A percentile compares a stretch with the other conserved stretches of the same genome.
Conservation (phyloP, 2,888 invertebrate genomes). For the Tenthredo mesomela region DNA sequence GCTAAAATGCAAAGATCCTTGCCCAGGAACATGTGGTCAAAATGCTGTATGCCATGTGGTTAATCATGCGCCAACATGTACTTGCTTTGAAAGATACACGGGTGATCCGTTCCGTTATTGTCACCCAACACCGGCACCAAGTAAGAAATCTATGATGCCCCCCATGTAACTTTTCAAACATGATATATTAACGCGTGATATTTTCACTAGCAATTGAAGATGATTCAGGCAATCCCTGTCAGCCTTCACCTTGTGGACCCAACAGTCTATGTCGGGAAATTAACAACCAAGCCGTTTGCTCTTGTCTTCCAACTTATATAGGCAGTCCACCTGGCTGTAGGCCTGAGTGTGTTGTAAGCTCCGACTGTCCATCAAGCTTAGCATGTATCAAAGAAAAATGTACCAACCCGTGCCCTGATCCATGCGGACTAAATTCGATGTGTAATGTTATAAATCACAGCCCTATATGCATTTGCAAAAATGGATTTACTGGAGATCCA, state of each 20-base stretch:
- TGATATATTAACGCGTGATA: slow-evolving; percentile 22
- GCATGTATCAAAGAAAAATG: slow-evolving; percentile 77
- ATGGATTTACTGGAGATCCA: slow-evolving; percentile 86
- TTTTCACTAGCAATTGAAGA: slow-evolving; percentile 68
- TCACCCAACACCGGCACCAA: slow-evolving; percentile 66
- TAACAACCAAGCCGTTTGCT: slow-evolving; percentile 77
- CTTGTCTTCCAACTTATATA: slow-evolving; percentile 77
- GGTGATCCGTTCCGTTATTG: slow-evolving; percentile 81
- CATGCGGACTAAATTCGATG: slow-evolving; percentile 74
- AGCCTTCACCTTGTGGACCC: slow-evolving; percentile 83
- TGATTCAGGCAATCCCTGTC: slow-evolving; percentile 83
- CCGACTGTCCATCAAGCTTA: slow-evolving; percentile 79
- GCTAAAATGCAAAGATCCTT: slow-evolving; percentile 89
- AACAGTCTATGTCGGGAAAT: slow-evolving; percentile 74
- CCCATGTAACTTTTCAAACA: neutral
- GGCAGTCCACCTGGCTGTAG: slow-evolving; percentile 83
- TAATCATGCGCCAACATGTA: slow-evolving; percentile 78
- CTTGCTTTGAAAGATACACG: slow-evolving; percentile 74
- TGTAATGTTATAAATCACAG: slow-evolving; percentile 73
- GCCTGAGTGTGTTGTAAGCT: slow-evolving; percentile 80
- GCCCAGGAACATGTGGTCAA: slow-evolving; percentile 85
- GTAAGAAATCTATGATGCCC: slow-evolving; percentile 28
- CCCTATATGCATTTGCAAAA: slow-evolving; percentile 82
- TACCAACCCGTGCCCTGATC: slow-evolving; percentile 68
- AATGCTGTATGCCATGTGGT: slow-evolving; percentile 78